phyloP scores from a whole-genome alignment of 2,888 invertebrate genomes.

The Lomographa bimaculata region DNA sequence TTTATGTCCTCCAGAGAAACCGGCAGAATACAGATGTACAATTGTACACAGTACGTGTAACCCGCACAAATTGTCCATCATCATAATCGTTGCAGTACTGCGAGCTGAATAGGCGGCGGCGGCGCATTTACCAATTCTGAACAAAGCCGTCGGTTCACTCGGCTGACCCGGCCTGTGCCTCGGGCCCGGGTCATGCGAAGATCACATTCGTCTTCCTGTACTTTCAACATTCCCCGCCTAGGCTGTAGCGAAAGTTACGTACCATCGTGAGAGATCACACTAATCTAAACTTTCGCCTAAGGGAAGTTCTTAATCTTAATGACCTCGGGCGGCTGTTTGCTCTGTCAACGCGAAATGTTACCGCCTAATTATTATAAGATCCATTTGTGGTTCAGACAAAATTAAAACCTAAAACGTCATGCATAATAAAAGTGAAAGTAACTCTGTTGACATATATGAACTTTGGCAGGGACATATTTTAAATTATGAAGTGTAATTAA shows the following conservation, averaged over 20 bases:
- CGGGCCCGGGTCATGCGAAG: conserved; percentile 27
- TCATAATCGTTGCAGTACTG: too few species aligned
- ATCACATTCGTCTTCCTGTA: conserved; percentile 29
- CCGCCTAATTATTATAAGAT: too few species aligned
- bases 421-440: too few species aligned
- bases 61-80: too few species aligned
- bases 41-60: too few species aligned
- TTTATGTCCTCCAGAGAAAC: conserved; percentile 5
- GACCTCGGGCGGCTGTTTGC: conserved; percentile 4
- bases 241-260: conserved; percentile 26
- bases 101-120: conserved; percentile 2
- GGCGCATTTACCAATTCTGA: conserved; percentile 17
- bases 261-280: conserved; percentile 30
- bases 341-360: too few species aligned
- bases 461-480: too few species aligned
- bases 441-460: too few species aligned
- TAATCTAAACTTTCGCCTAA: conserved; percentile 29
- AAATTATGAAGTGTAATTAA: too few species aligned
- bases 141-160: conserved; percentile 15
- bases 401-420: too few species aligned
- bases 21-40: conserved; percentile 8
- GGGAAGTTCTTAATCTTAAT: conserved; percentile 19
- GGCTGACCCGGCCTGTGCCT: conserved; percentile 17
- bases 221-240: conserved; percentile 29
- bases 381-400: too few species aligned